These are phyloP conservation scores for Sminthurinus signatus DNA, from an alignment of 1,140 invertebrate genomes.

Conservation along the genomic window DNA sequence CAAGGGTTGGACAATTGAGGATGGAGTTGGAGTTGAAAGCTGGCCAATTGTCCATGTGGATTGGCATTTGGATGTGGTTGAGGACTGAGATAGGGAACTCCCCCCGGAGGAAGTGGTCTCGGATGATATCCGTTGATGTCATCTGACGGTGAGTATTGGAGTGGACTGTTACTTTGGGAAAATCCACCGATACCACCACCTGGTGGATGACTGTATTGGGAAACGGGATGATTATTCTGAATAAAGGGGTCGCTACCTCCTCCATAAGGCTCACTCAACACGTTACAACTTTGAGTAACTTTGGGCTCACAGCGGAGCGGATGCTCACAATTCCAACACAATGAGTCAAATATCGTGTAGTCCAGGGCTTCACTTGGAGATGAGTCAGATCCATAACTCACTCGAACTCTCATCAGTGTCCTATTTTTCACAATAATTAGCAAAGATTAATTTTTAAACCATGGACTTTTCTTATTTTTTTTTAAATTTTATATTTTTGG, in stretches of 20 bases:
- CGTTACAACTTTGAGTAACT: conserved; percentile 39
- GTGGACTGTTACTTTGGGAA: conserved; percentile 29
- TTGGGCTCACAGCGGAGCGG: conserved; percentile 27
- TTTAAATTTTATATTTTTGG: too few relatives aligned
- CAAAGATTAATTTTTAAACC: not conserved
- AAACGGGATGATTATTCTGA: conserved; percentile 13
- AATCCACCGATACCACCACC: conserved; percentile 20
- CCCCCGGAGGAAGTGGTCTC: not conserved
- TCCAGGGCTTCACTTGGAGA: conserved; percentile 33
- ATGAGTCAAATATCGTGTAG: conserved; percentile 33
- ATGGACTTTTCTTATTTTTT: too few relatives aligned
- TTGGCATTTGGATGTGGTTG: not conserved
- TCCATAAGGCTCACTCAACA: conserved; percentile 35
- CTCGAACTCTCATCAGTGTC: conserved; percentile 25
- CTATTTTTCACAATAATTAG: too few relatives aligned
- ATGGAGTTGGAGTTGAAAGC: conserved; percentile 24
- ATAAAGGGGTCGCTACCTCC: conserved; percentile 33
- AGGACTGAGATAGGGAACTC: not conserved
- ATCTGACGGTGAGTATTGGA: conserved; percentile 31
- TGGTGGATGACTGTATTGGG: conserved; percentile 15
- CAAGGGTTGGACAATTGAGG: conserved; percentile 35
- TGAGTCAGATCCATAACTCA: conserved; percentile 35
- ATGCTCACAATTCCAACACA: conserved; percentile 34
- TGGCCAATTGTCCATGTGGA: not conserved
- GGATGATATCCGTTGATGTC: conserved; percentile 26